Conservation (phyloP, 1,140 invertebrate species). For the Lordiphosa collinella region DNA sequence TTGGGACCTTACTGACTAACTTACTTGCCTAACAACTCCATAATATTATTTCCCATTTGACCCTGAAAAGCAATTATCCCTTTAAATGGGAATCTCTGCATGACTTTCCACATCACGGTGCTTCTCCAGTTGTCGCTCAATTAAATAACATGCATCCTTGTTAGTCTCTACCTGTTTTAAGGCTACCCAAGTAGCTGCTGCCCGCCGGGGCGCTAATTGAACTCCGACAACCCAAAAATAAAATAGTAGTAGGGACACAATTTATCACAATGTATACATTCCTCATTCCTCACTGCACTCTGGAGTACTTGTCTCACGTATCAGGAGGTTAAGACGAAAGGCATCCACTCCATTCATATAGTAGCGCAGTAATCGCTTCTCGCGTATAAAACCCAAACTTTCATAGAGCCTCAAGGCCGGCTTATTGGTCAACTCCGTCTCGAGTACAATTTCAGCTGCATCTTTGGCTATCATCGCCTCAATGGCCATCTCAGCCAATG, state of each 20-base stretch:
- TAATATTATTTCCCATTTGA: slow-evolving; percentile 40
- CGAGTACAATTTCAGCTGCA: slow-evolving; percentile 97
- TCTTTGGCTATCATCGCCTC: slow-evolving; percentile 94
- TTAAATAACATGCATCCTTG: slow-evolving; percentile 32
- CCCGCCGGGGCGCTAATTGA: slow-evolving; percentile 57
- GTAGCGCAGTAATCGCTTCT: slow-evolving; percentile 97
- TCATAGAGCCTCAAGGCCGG: slow-evolving; percentile 96
- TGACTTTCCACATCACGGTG: slow-evolving; percentile 11
- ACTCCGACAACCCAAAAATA: slow-evolving; percentile 2
- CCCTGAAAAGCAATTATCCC: slow-evolving; percentile 67
- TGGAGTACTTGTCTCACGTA: slow-evolving; percentile 83
- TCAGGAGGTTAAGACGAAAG: slow-evolving; percentile 95
- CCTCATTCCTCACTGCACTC: not conserved
- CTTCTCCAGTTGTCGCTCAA: slow-evolving; percentile 42
- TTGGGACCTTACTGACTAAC: not conserved
- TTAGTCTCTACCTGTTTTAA: slow-evolving; percentile 39
- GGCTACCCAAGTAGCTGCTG: slow-evolving; percentile 43
- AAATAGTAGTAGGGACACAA: not conserved
- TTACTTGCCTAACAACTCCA: slow-evolving; percentile 31
- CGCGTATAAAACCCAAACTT: slow-evolving; percentile 97
- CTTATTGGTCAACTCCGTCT: slow-evolving; percentile 98
- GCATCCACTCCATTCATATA: slow-evolving; percentile 99
- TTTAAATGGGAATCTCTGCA: slow-evolving; percentile 10
- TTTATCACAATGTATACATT: not conserved
- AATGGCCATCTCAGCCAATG: slow-evolving; percentile 86